phyloP scores from a whole-genome alignment of 2,888 invertebrate genomes.

The Emmelina monodactyla region DNA sequence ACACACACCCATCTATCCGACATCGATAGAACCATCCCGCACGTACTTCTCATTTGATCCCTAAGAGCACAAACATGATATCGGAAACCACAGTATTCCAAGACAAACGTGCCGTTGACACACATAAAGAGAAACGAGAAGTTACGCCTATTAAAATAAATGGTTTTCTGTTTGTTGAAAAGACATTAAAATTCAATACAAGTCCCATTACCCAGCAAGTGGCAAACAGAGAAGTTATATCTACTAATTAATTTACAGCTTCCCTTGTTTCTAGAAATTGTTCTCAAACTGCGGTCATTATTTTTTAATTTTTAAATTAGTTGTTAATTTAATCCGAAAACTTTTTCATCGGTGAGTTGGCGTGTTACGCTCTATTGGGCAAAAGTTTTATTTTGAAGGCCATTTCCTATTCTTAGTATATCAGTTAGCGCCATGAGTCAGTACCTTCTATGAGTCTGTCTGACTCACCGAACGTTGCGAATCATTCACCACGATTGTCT shows the following conservation, averaged over 20 bases:
- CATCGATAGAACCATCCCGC: slow-evolving; percentile 44
- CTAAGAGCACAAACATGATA: slow-evolving; percentile 26
- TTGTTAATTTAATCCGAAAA: too few relatives aligned
- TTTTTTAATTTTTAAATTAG: too few relatives aligned
- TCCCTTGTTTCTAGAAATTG: too few relatives aligned
- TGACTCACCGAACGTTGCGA: slow-evolving; percentile 36
- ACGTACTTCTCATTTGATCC: slow-evolving; percentile 38
- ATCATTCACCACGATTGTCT: slow-evolving; percentile 39
- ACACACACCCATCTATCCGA: slow-evolving; percentile 50
- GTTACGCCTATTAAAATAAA: slow-evolving; percentile 35
- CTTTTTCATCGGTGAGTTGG: too few relatives aligned
- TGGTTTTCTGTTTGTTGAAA: slow-evolving; percentile 24
- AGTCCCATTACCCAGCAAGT: not conserved
- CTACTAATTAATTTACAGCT: too few relatives aligned
- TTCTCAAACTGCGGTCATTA: too few relatives aligned
- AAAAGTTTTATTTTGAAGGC: slow-evolving; percentile 54
- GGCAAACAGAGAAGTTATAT: too few relatives aligned
- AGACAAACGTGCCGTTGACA: slow-evolving; percentile 31
- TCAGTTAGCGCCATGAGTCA: slow-evolving; percentile 52
- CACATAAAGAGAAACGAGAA: slow-evolving; percentile 30
- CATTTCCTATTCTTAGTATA: slow-evolving; percentile 52
- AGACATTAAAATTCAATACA: slow-evolving; percentile 1
- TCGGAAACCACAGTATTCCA: slow-evolving; percentile 25
- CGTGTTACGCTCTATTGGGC: too few relatives aligned
- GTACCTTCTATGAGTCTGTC: slow-evolving; percentile 18